Evolutionary conservation across 1,140 invertebrate genomes (phyloP), one percentile per base, ranked within the genome.

Genomic region (Meloidogyne chitwoodi): DNA sequence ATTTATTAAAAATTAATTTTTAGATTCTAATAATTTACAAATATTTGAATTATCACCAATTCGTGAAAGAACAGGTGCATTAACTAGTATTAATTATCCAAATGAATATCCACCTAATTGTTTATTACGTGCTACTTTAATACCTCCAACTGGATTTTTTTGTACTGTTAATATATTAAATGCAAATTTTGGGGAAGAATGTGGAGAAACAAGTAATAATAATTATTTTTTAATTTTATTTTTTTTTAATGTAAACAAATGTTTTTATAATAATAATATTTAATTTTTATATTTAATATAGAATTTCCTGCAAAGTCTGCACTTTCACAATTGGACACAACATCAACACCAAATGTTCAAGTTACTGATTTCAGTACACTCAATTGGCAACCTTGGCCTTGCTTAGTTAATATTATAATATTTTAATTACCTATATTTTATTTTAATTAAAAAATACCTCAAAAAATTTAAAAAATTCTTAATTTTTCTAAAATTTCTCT

Each of bases 21-120:
- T 71, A 24, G 22, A 8, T 70, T 48, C 68, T 75, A 71, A 38
- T 31, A 31, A 34, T 68, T 34, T 38, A 64, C 56, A 72, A 31
- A 65, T 77, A 34, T 85, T 77, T 34, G 75, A 85, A 29, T 85
- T 85, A 29, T 74, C 74, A 6, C 44, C 77, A n/a, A 81, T 74
- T 19, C 75, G 78, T 29, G 83, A 84, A 44, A 68, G 63, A 38
- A 64, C 56, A 64, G 83, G 83, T 10, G 74, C 62, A 6, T 41
- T 84, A 22, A 77, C 81, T 4, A 82, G 67, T 48, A 70, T 84
- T 34, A 80, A 80, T 1, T 84, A 74, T 61, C 83, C 83, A 19
- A 69, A 72, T 29, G 63, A 41, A 12, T 84, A 84, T 61, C 66
- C 76, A 19, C 48, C 63, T 5, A 78, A 79, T 26, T 70, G 75